Base-by-base conservation (phyloP, 2,113 vertebrate species). In the Stegastes partitus region DNA sequence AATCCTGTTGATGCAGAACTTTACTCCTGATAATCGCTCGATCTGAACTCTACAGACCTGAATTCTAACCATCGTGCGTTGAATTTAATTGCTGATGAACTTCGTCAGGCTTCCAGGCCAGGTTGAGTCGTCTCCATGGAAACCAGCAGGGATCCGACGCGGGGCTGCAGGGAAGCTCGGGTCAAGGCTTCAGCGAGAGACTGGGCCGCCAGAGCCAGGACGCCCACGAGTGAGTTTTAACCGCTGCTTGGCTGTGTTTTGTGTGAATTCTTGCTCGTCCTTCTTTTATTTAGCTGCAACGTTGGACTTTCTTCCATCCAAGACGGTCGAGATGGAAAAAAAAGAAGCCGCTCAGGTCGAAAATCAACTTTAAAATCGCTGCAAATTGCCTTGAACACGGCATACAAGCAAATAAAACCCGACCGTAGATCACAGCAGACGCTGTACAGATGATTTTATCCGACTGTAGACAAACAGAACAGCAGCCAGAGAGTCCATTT, bases 161-260 rank as follows among this genome's bases (percentile, higher is more conserved):
- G 23, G 94, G 92, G 82, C 92, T 94, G 72, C 91, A 95, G 73
- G 90, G 93, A 55, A 65, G 90, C 82, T 87, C 96, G 11, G 92
- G 94, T 65, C 89, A 95, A 3, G 94, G 92, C 0, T 82, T 91
- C 77, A 95, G 86, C 57, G 96, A 98, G 79, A 95, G 96, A 86
- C 90, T 96, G 7, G 92, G 93, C 56, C 94, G 96, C 75, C 93
- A 96, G 74, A 94, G 94, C 61, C 97, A 96, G 62, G 97, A 98
- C 80, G 90, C 96, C 67, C 97, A 96, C 10, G 96, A 98, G 98
- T 99, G 89, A 97, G 97, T 97, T 78, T 18, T 3, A 77, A 77
- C 44, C 21, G n/a, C 31, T 18, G 18, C 0, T 19, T 49, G 37
- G 19, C 16, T 44, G 25, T 50, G 0, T 0, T 53, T 53, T 53